Conservation (phyloP, 2,797 vertebrate genomes). For the Acropternis orthonyx region DNA sequence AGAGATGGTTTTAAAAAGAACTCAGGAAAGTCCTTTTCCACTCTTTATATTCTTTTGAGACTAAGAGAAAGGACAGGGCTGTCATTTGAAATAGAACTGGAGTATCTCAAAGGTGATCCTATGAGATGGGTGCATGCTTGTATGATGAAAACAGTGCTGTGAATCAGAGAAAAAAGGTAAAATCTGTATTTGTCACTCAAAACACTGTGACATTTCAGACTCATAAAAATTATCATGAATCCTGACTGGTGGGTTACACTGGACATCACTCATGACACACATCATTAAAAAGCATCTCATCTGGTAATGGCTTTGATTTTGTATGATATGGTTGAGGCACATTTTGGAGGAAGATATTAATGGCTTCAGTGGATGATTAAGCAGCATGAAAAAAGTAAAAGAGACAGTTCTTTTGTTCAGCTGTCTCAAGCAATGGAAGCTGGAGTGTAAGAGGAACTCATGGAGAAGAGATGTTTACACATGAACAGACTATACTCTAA, state of each 20-base stretch:
- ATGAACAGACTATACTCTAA: background rate
- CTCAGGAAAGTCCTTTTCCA: constrained; percentile 8
- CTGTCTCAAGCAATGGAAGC: constrained; percentile 31
- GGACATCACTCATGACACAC: background rate
- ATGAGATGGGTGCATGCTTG: constrained; percentile 20
- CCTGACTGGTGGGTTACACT: background rate
- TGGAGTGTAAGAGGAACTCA: background rate
- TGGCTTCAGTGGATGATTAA: background rate
- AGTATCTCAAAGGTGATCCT: constrained; percentile 49
- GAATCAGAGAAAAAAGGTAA: constrained; percentile 17
- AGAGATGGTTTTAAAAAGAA: constrained; percentile 16
- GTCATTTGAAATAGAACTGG: constrained; percentile 50
- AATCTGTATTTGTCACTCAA: constrained; percentile 24
- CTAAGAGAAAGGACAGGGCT: constrained; percentile 35
- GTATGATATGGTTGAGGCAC: background rate
- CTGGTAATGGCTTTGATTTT: background rate
- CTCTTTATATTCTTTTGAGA: constrained; percentile 39
- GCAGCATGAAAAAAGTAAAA: background rate
- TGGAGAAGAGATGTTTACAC: constrained; percentile 11
- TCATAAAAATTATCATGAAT: background rate
- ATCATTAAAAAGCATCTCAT: background rate
- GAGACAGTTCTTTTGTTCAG: constrained; percentile 36
- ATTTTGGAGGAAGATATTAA: background rate
- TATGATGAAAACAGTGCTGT: background rate
- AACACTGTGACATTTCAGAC: background rate